Percentiles rank a stretch among this genome's conserved stretches.
Conservation (phyloP, 2,113 vertebrate genomes). For the Rhinoderma darwinii region DNA sequence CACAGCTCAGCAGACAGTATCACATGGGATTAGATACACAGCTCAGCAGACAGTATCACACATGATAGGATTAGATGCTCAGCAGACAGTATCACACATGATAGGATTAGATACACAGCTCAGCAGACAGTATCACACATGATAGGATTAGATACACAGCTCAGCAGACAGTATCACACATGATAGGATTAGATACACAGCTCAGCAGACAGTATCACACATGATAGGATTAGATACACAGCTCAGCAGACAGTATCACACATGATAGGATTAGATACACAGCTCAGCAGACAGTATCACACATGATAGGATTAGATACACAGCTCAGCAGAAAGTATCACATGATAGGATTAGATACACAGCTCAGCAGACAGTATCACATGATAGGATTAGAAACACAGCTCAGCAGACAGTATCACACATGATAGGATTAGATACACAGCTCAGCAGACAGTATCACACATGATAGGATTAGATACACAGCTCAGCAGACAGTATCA, state of each 20-base stretch:
- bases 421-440: background rate
- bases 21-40: background rate
- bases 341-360: background rate
- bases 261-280: background rate
- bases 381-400: background rate
- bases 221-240: background rate
- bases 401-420: background rate
- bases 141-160: background rate
- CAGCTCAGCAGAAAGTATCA: too few relatives aligned
- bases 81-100: background rate
- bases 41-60: constrained; percentile 1
- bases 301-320: background rate
- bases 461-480: background rate
- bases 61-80: background rate
- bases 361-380: too few relatives aligned
- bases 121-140: background rate
- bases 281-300: background rate
- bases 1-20: background rate
- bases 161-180: background rate
- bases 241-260: background rate
- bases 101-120: background rate
- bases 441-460: background rate
- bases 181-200: background rate
- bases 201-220: background rate
- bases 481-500: background rate